Conservation (phyloP, 2,888 invertebrate genomes). For the Ichneumoninae sp. region DNA sequence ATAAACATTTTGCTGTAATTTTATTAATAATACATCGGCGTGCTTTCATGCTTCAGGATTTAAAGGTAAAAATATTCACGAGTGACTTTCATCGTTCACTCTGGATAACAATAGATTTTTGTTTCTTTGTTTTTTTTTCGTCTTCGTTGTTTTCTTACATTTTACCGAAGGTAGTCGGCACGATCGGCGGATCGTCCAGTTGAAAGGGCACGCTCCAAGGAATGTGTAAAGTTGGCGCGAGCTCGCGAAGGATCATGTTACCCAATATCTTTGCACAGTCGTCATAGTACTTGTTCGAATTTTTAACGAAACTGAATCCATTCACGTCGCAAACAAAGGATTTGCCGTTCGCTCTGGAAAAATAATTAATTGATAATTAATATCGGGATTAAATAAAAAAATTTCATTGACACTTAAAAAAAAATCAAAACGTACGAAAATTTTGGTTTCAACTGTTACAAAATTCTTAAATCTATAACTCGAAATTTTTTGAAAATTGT, state of each 20-base stretch:
- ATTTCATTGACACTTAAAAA: not conserved
- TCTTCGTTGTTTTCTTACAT: slow-evolving; percentile 86
- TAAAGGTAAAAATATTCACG: slow-evolving; percentile 17
- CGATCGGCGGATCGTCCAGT: slow-evolving; percentile 98
- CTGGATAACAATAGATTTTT: slow-evolving; percentile 29
- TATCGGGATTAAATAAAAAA: not conserved
- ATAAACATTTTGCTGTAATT: slow-evolving; percentile 57
- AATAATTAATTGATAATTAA: slow-evolving; percentile 48
- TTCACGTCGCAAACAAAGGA: slow-evolving; percentile 99
- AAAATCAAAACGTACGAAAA: not conserved
- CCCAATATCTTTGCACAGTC: slow-evolving; percentile 99
- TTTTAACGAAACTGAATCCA: slow-evolving; percentile 99
- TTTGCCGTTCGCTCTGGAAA: slow-evolving; percentile 96
- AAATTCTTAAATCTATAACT: not conserved
- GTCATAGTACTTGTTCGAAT: slow-evolving; percentile 99
- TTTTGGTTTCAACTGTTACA: not conserved
- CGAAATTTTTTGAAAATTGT: not conserved
- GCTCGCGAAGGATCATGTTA: slow-evolving; percentile 97
- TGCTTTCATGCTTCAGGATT: slow-evolving; percentile 47
- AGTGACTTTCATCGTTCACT: not conserved
- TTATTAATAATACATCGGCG: slow-evolving; percentile 62
- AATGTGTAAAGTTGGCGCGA: slow-evolving; percentile 98
- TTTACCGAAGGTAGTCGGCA: slow-evolving; percentile 99
- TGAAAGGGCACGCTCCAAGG: slow-evolving; percentile 99
- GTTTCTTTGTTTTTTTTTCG: slow-evolving; percentile 2